Conservation (phyloP, 2,113 vertebrate genomes). For the Mustelus asterias region DNA sequence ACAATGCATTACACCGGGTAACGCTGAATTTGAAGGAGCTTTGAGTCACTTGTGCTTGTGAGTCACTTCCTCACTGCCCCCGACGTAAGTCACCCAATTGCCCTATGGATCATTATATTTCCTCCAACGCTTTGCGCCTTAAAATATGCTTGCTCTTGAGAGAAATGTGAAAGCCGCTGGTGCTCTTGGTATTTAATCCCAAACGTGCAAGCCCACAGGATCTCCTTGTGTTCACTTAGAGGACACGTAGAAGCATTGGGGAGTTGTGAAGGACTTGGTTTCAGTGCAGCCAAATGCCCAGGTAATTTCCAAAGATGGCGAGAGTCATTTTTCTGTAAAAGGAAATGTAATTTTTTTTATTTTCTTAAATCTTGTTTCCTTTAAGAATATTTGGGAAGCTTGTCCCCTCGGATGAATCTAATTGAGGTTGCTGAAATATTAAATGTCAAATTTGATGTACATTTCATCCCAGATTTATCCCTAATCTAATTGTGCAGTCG, state of each 20-base stretch:
- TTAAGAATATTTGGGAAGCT: slow-evolving; percentile 1
- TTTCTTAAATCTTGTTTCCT: not conserved
- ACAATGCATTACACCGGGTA: not conserved
- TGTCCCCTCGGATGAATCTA: not conserved
- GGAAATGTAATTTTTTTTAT: not conserved
- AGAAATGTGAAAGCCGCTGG: not conserved
- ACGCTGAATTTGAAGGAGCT: not conserved
- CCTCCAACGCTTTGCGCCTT: not conserved
- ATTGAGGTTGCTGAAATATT: slow-evolving; percentile 31
- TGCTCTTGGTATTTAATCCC: not conserved
- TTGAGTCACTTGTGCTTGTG: not conserved
- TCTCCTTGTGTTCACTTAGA: not conserved
- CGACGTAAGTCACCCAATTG: not conserved
- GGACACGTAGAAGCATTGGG: not conserved
- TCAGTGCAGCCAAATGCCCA: not conserved
- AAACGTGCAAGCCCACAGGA: not conserved
- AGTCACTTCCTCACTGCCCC: not conserved
- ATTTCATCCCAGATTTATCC: slow-evolving; percentile 16
- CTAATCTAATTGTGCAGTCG: not conserved
- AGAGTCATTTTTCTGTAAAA: not conserved
- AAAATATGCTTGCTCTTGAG: not conserved
- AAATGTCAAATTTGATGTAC: slow-evolving; percentile 29
- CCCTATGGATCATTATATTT: not conserved
- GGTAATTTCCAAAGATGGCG: not conserved
- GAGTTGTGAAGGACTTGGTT: not conserved